Evolutionary conservation across 2,888 invertebrate species (phyloP), one percentile per base, ranked within the genome.

Genomic region (Amblyteles armatorius): DNA sequence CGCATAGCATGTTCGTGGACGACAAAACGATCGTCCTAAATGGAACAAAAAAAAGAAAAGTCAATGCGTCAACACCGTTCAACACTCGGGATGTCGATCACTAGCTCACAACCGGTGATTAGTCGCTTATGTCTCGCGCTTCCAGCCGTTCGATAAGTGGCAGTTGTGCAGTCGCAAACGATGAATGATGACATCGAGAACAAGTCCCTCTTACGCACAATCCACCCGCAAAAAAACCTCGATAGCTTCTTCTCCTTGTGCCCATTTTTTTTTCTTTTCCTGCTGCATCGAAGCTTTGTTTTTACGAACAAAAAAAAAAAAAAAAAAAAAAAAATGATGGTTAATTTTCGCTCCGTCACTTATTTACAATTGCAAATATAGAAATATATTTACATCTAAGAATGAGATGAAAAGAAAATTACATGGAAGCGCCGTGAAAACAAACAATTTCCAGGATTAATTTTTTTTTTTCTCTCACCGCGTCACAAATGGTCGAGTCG

Each of bases 161-260:
- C 55, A 19, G 40, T 65, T 76, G 71, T 40, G 26, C 11, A 4
- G 16, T 36, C 71, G 44, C 44, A 48, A 40, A 57, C 71, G 57
- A 71, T 79, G 79, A 82, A 82, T 82, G 60, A 79, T 67, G 74
- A 79, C 65, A 76, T 79, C 52, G 52, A 67, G 67, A 78, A 79
- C 79, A 71, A 85, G 79, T 82, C 57, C 69, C 72, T 48, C 26
- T 77, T 77, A 76, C 60, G 71, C 82, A 76, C 22, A 76, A 79
- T 72, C 60, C 52, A 44, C 48, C 55, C 44, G 57, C 71, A 79
- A 82, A 79, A 82, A 84, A 74, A 69, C 26, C 71, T 68, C 52
- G 68, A 26, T 65, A 55, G 36, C 48, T 67, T 73, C 69, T 72
- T 73, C 67, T 72, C 69, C 13, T 63, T 44, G 19, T 16, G 26